A percentile compares a stretch with the other conserved stretches of the same genome.
Evolutionary conservation across 2,888 invertebrate species (phyloP).

Genomic region (Melanargia galathea): DNA sequence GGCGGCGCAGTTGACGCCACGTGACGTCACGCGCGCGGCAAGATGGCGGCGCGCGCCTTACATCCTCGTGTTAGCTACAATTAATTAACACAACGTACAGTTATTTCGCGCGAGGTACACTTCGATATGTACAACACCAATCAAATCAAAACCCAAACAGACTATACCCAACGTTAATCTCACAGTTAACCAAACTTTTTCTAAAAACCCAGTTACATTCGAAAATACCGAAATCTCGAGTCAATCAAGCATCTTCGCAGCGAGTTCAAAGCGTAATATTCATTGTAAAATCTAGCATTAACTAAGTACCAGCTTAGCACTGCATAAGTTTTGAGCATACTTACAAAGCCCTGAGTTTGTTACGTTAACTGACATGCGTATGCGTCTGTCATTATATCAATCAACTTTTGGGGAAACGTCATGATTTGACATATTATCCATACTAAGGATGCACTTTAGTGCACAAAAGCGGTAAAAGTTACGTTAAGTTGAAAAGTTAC

Average conservation of each 20-base stretch:
- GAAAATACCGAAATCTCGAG: not conserved
- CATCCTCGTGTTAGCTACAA: slow-evolving; percentile 63
- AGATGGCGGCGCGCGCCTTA: slow-evolving; percentile 38
- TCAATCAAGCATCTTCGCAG: not conserved
- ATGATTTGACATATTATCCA: too few species aligned
- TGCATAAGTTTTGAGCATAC: too few species aligned
- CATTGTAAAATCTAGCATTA: too few species aligned
- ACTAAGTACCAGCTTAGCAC: too few species aligned
- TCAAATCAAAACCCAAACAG: not conserved
- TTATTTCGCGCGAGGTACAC: slow-evolving; percentile 39
- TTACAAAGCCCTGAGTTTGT: too few species aligned
- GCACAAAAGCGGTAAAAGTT: too few species aligned
- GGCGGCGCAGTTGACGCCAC: slow-evolving; percentile 3
- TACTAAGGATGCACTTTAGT: too few species aligned
- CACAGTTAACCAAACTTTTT: slow-evolving; percentile 7
- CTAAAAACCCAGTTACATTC: not conserved
- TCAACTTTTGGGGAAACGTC: too few species aligned
- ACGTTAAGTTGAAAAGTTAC: too few species aligned
- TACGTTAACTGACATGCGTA: too few species aligned
- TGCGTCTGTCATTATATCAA: too few species aligned
- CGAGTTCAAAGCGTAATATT: too few species aligned
- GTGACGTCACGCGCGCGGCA: slow-evolving; percentile 16
- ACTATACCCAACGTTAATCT: slow-evolving; percentile 1
- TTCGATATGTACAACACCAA: not conserved
- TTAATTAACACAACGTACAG: slow-evolving; percentile 58